phyloP scores from a whole-genome alignment of 2,888 invertebrate species.

The Synanthedon andrenaeformis region DNA sequence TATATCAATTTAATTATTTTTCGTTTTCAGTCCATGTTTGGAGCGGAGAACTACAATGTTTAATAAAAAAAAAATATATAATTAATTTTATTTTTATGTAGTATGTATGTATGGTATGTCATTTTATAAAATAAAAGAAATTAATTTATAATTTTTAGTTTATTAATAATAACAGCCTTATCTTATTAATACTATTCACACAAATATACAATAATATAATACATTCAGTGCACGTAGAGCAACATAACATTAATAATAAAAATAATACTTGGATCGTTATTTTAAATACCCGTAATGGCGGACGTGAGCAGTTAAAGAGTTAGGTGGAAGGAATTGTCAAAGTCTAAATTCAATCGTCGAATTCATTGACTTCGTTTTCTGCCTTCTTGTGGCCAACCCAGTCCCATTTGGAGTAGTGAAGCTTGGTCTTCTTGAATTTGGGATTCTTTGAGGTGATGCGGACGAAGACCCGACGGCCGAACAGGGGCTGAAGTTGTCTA shows the following conservation, averaged over 20 bases:
- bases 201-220: conserved; percentile 23
- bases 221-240: conserved; percentile 34
- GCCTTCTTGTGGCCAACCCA: conserved; percentile 70
- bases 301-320: conserved; percentile 13
- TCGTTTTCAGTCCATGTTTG: conserved; percentile 61
- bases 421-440: conserved; percentile 69
- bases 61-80: too few relatives aligned
- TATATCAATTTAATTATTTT: conserved; percentile 9
- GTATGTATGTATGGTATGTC: conserved; percentile 9
- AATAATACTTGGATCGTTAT: conserved; percentile 28
- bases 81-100: conserved; percentile 10
- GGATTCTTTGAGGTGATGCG: conserved; percentile 70
- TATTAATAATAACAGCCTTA: conserved; percentile 37
- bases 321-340: neutral
- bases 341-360: conserved; percentile 45
- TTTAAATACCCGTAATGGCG: conserved; percentile 31
- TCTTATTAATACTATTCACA: conserved; percentile 27
- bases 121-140: conserved; percentile 19
- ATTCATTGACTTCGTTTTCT: conserved; percentile 58
- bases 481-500: conserved; percentile 75
- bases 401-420: conserved; percentile 74
- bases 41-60: conserved; percentile 52
- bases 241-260: conserved; percentile 11
- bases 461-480: conserved; percentile 75
- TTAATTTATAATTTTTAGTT: conserved; percentile 20